These are phyloP conservation scores for Antechinus stuartii DNA, from an alignment of 2,113 vertebrate genomes.

Conservation along the genomic window DNA sequence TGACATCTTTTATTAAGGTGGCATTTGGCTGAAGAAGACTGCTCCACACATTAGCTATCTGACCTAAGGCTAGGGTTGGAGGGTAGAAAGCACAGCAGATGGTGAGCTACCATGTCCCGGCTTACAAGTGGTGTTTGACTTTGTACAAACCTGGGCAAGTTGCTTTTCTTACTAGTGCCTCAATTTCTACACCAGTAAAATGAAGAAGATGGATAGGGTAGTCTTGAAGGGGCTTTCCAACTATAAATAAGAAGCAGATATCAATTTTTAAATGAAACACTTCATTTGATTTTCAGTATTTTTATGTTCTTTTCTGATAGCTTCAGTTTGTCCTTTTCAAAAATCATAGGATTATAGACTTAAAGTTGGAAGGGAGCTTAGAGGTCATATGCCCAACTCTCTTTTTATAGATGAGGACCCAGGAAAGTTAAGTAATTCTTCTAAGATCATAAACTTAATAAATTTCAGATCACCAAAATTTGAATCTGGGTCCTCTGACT, in stretches of 20 bases:
- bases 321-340: not conserved
- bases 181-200: not conserved
- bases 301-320: not conserved
- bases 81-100: not conserved
- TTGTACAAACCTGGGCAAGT: not conserved
- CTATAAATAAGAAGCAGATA: not conserved
- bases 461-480: not conserved
- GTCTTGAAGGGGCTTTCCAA: not conserved
- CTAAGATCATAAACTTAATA: not conserved
- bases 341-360: not conserved
- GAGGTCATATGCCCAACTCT: not conserved
- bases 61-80: not conserved
- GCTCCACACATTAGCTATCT: not conserved
- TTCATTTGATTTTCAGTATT: not conserved
- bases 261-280: not conserved
- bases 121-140: not conserved
- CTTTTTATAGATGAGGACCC: not conserved
- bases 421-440: not conserved
- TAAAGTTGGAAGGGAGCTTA: not conserved
- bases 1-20: not conserved
- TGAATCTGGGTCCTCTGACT: not conserved
- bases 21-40: constrained; percentile 8
- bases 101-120: not conserved
- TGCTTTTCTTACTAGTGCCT: not conserved
- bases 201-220: not conserved